phyloP scores from a whole-genome alignment of 1,140 invertebrate species.

The Drosophila novamexicana region DNA sequence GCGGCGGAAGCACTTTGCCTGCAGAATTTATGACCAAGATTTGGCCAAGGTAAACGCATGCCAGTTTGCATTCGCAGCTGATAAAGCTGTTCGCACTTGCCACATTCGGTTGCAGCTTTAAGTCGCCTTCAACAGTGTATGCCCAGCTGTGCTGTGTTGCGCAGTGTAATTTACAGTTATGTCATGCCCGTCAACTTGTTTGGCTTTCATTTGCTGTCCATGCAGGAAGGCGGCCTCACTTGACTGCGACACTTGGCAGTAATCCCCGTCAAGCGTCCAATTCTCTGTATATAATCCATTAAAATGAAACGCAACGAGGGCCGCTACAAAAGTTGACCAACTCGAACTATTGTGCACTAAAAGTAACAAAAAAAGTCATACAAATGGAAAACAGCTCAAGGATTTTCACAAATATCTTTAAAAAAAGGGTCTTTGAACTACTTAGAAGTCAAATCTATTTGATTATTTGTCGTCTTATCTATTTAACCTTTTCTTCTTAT shows the following conservation, averaged over 20 bases:
- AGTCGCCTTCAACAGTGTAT: not conserved
- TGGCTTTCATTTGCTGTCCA: conserved; percentile 77
- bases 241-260: conserved; percentile 32
- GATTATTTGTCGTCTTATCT: too few relatives aligned
- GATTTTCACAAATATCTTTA: too few relatives aligned
- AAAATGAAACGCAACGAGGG: conserved; percentile 37
- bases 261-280: conserved; percentile 50
- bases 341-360: not conserved
- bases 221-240: conserved; percentile 40
- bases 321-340: not conserved
- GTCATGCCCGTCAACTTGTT: conserved; percentile 71
- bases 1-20: conserved; percentile 69
- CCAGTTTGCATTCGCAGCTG: conserved; percentile 59
- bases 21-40: conserved; percentile 69
- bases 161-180: conserved; percentile 50
- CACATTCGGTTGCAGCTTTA: conserved; percentile 3
- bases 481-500: too few relatives aligned
- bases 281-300: conserved; percentile 72
- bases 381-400: too few relatives aligned
- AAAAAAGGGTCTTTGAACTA: too few relatives aligned
- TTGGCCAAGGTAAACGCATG: conserved; percentile 39
- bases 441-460: too few relatives aligned
- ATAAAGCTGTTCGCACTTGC: conserved; percentile 68
- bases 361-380: not conserved
- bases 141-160: conserved; percentile 1